A percentile compares a stretch with the other conserved stretches of the same genome.
These are phyloP conservation scores for Stratiolaelaps scimitus DNA, from an alignment of 1,140 invertebrate genomes.

Conservation along the genomic window DNA sequence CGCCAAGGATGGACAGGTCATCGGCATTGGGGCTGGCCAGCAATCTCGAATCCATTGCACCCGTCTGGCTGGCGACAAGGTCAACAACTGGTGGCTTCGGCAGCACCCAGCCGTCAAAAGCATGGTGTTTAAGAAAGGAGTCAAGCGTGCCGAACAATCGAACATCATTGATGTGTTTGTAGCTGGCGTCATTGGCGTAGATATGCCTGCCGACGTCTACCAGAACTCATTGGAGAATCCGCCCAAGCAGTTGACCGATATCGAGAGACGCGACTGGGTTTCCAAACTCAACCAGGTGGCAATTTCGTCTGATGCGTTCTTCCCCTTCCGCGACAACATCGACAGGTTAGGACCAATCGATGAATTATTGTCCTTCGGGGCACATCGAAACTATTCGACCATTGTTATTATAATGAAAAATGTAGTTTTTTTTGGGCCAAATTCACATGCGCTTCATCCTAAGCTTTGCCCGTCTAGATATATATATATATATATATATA, in stretches of 20 bases:
- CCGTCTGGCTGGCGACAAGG: slow-evolving; percentile 87
- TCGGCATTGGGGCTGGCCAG: slow-evolving; percentile 93
- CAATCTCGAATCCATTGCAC: slow-evolving; percentile 96
- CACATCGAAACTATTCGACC: not conserved
- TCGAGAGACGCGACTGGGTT: slow-evolving; percentile 66
- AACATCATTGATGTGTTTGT: slow-evolving; percentile 95
- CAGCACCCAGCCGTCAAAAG: slow-evolving; percentile 72
- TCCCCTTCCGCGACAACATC: slow-evolving; percentile 95
- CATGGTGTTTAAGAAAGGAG: slow-evolving; percentile 75
- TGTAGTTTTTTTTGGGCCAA: not conserved
- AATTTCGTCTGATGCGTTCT: slow-evolving; percentile 94
- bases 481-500: no score
- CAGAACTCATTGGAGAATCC: slow-evolving; percentile 58
- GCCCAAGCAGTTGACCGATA: slow-evolving; percentile 52
- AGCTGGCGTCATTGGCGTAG: slow-evolving; percentile 68
- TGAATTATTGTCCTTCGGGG: not conserved
- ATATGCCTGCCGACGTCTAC: slow-evolving; percentile 56
- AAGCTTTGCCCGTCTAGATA: slow-evolving; percentile 9
- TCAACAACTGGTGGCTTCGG: slow-evolving; percentile 95
- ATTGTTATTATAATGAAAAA: slow-evolving; percentile 9
- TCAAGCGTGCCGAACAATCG: slow-evolving; percentile 80
- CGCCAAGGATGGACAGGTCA: slow-evolving; percentile 75
- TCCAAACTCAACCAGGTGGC: slow-evolving; percentile 65
- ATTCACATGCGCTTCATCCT: not conserved
- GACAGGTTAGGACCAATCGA: slow-evolving; percentile 51